phyloP scores from a whole-genome alignment of 2,113 vertebrate species.

The Macaca fascicularis region DNA sequence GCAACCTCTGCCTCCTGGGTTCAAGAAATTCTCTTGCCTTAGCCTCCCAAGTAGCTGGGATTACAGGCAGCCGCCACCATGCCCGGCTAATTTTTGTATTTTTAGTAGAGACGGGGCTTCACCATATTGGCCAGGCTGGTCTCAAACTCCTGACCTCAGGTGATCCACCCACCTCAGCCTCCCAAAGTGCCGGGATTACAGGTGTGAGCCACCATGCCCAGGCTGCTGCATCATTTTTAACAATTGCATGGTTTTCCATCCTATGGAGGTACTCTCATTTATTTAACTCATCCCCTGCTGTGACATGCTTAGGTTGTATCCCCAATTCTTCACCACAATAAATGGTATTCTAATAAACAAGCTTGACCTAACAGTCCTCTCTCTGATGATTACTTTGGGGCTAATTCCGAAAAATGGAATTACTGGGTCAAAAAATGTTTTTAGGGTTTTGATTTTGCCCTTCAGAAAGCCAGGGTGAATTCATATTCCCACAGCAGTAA shows the following conservation, averaged over 20 bases:
- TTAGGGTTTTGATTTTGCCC: slow-evolving; percentile 13
- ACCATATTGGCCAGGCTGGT: no score
- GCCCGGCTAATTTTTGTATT: no score
- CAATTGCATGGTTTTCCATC: neutral
- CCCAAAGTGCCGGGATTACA: no score
- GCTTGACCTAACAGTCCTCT: neutral
- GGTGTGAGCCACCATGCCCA: no score
- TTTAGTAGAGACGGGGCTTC: no score
- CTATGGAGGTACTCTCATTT: neutral
- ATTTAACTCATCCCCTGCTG: neutral
- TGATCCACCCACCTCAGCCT: no score
- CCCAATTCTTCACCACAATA: neutral
- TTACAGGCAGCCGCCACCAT: no score
- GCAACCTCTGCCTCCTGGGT: no score
- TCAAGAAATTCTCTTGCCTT: no score
- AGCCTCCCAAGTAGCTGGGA: no score
- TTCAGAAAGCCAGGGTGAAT: neutral
- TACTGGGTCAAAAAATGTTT: neutral
- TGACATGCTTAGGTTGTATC: neutral
- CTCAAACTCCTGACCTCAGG: no score
- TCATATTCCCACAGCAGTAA: slow-evolving; percentile 5
- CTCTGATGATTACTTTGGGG: slow-evolving; percentile 16
- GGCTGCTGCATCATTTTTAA: neutral
- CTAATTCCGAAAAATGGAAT: neutral
- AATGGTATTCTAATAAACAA: slow-evolving; percentile 20